These are phyloP conservation scores for Hedychridium roseum DNA, from an alignment of 2,888 invertebrate genomes.

Conservation along the genomic window DNA sequence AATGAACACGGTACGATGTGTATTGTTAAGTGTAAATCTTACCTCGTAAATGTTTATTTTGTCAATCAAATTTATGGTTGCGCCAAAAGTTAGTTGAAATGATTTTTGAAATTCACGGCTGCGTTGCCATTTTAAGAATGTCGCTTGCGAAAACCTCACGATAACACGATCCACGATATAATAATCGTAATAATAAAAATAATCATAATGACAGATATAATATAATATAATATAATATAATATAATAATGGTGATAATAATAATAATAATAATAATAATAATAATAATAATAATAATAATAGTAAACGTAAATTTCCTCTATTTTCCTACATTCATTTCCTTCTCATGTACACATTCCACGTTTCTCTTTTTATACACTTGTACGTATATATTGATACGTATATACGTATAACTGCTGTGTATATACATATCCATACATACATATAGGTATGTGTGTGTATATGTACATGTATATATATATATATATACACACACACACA, in stretches of 20 bases:
- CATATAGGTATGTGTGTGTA: constrained; percentile 17
- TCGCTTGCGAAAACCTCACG: too few species aligned
- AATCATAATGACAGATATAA: constrained; percentile 47
- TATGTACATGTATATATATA: constrained; percentile 15
- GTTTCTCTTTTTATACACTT: constrained; percentile 39
- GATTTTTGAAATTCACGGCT: too few species aligned
- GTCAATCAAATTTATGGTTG: too few species aligned
- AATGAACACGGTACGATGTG: too few species aligned
- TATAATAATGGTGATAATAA: constrained; percentile 18
- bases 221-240: constrained; percentile 24
- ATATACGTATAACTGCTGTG: too few species aligned
- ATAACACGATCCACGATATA: too few species aligned
- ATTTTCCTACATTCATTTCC: not conserved
- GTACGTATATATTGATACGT: constrained; percentile 29
- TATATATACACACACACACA: constrained; percentile 29
- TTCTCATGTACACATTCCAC: constrained; percentile 6
- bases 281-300: constrained; percentile 26
- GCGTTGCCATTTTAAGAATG: too few species aligned
- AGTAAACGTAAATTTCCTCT: constrained; percentile 24
- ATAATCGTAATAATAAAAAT: constrained; percentile 40
- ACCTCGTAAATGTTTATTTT: too few species aligned
- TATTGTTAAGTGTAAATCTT: too few species aligned
- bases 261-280: constrained; percentile 21
- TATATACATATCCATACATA: constrained; percentile 25
- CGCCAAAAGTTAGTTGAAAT: too few species aligned